Percentiles rank a stretch among this genome's conserved stretches.
phyloP scores from a whole-genome alignment of 1,140 invertebrate species.

The Ips typographus region DNA sequence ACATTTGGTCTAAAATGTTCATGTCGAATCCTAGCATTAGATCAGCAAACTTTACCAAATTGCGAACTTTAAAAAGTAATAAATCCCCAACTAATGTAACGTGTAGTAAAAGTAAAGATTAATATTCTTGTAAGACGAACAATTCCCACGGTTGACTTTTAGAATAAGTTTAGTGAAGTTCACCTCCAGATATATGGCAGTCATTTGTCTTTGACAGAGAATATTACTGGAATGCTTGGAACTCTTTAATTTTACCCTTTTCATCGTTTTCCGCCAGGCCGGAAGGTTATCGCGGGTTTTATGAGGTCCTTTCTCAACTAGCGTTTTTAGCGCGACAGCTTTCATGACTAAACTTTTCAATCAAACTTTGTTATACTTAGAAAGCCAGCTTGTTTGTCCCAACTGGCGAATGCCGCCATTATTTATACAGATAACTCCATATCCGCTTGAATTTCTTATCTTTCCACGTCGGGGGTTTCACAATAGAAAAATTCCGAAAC shows the following conservation, averaged over 20 bases:
- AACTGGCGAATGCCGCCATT: conserved; percentile 7
- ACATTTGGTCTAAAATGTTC: too few relatives aligned
- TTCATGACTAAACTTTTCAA: neutral
- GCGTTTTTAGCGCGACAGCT: neutral
- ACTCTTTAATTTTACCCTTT: conserved; percentile 33
- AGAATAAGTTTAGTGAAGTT: conserved; percentile 35
- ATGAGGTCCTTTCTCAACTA: neutral
- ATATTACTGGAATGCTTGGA: conserved; percentile 25
- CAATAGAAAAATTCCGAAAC: conserved; percentile 26
- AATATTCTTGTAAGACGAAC: conserved; percentile 33
- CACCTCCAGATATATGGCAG: conserved; percentile 29
- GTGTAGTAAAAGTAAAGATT: conserved; percentile 34
- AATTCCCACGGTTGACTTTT: conserved; percentile 35
- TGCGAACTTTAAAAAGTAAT: neutral
- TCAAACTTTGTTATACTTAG: neutral
- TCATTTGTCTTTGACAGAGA: conserved; percentile 34
- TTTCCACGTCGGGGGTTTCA: conserved; percentile 12
- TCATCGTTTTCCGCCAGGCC: conserved; percentile 12
- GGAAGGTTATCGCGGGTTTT: neutral
- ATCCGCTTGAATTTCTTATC: conserved; percentile 22
- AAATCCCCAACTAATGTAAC: conserved; percentile 24
- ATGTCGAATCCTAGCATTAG: too few relatives aligned
- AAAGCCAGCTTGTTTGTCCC: conserved; percentile 1
- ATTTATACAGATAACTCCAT: conserved; percentile 25
- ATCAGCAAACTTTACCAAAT: too few relatives aligned